Evolutionary conservation across 2,797 vertebrate genomes (phyloP).

Genomic region (Gadopsis bispinosus): DNA sequence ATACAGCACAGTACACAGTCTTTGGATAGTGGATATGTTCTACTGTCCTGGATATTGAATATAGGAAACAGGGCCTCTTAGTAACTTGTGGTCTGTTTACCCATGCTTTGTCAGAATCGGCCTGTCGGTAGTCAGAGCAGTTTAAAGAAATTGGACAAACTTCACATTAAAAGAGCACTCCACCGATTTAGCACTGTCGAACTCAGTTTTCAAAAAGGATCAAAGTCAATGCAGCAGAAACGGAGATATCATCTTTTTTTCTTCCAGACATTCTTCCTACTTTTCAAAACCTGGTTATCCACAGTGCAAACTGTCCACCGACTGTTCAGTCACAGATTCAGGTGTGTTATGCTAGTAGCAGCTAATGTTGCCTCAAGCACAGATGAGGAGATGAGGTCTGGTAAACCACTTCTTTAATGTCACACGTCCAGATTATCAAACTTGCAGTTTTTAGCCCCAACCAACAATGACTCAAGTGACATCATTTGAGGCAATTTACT

Average conservation of each 20-base stretch:
- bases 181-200: neutral
- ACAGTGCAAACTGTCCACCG: neutral
- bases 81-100: neutral
- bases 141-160: neutral
- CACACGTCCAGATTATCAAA: neutral
- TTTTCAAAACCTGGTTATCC: neutral
- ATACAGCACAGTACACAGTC: constrained; percentile 58
- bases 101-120: neutral
- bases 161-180: neutral
- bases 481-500: neutral
- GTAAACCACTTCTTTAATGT: neutral
- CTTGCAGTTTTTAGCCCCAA: neutral
- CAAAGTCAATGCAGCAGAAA: neutral
- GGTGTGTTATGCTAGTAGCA: neutral
- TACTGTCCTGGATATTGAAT: constrained; percentile 15
- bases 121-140: neutral
- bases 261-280: neutral
- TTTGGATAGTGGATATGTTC: constrained; percentile 26
- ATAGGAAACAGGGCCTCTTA: neutral
- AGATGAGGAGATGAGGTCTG: neutral
- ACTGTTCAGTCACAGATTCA: neutral
- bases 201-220: neutral
- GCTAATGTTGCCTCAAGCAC: neutral
- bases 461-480: neutral
- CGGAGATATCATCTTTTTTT: neutral